A percentile compares a stretch with the other conserved stretches of the same genome.
These are phyloP conservation scores for Chaenogobius annularis DNA, from an alignment of 2,113 vertebrate species.

Conservation along the genomic window DNA sequence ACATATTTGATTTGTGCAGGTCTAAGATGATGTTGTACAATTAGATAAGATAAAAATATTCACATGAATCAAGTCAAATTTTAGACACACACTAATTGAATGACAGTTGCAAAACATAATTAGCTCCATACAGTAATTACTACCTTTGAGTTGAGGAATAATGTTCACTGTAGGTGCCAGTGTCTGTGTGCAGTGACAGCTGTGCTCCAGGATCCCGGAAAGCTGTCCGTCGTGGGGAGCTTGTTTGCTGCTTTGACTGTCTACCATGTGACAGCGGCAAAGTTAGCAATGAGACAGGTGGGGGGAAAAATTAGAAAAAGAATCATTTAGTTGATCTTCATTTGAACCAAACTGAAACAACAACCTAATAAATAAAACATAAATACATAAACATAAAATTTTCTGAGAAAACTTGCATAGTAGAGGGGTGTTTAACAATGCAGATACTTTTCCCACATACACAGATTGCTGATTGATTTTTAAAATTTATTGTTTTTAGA, in stretches of 20 bases:
- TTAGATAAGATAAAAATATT: too few relatives aligned
- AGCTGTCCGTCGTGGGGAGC: conserved; percentile 74
- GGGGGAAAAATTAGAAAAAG: conserved; percentile 1
- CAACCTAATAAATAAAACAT: too few relatives aligned
- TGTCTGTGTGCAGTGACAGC: conserved; percentile 75
- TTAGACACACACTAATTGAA: too few relatives aligned
- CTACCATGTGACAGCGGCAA: conserved; percentile 79
- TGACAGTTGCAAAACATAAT: neutral
- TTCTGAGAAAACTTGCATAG: too few relatives aligned
- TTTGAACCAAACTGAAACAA: neutral
- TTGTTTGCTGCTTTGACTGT: conserved; percentile 83
- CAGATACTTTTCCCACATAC: neutral
- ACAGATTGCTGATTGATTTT: neutral
- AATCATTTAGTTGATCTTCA: neutral
- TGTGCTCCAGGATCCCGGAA: conserved; percentile 78
- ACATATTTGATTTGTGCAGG: neutral
- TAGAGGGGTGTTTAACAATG: neutral
- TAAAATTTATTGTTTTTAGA: conserved; percentile 44
- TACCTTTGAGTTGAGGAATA: neutral
- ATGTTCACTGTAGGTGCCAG: conserved; percentile 59
- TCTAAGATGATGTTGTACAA: neutral
- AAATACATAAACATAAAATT: too few relatives aligned
- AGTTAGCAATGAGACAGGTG: conserved; percentile 80
- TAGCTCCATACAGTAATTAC: neutral
- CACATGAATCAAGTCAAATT: too few relatives aligned